Conservation (phyloP, 1,140 invertebrate species). For the Drusus annulatus region DNA sequence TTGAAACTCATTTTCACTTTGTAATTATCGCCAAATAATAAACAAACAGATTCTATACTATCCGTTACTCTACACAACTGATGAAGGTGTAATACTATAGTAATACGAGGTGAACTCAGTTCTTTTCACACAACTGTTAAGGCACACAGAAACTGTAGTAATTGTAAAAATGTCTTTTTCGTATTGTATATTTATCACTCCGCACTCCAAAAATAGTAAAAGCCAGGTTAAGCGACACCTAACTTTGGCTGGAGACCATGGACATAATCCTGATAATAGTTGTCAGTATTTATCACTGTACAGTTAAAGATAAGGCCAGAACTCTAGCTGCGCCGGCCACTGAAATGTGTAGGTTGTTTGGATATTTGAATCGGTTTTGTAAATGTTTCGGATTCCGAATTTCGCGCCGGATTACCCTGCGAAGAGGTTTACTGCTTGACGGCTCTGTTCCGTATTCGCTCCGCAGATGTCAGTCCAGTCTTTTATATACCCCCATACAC, state of each 20-base stretch:
- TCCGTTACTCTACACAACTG: neutral
- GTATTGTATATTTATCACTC: conserved; percentile 59
- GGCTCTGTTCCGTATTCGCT: conserved; percentile 8
- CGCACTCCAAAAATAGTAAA: conserved; percentile 60
- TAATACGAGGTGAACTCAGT: neutral
- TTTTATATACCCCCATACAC: conserved; percentile 20
- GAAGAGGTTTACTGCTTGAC: conserved; percentile 21
- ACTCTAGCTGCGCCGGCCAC: neutral
- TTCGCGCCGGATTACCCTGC: conserved; percentile 32
- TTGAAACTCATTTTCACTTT: conserved; percentile 67
- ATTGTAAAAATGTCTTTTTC: conserved; percentile 63
- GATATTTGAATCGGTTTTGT: neutral
- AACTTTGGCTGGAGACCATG: neutral
- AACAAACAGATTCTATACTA: neutral
- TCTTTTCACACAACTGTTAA: conserved; percentile 58
- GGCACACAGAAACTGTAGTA: conserved; percentile 67
- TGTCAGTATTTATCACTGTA: conserved; percentile 4
- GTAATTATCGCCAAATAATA: too few species aligned
- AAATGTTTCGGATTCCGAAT: conserved; percentile 13
- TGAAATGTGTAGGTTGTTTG: neutral
- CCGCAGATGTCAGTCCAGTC: conserved; percentile 33
- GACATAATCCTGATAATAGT: conserved; percentile 4
- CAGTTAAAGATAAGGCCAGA: neutral
- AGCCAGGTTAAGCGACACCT: conserved; percentile 64
- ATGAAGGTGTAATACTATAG: neutral